Evolutionary conservation across 2,113 vertebrate genomes (phyloP).

Genomic region (Scolopax mira): DNA sequence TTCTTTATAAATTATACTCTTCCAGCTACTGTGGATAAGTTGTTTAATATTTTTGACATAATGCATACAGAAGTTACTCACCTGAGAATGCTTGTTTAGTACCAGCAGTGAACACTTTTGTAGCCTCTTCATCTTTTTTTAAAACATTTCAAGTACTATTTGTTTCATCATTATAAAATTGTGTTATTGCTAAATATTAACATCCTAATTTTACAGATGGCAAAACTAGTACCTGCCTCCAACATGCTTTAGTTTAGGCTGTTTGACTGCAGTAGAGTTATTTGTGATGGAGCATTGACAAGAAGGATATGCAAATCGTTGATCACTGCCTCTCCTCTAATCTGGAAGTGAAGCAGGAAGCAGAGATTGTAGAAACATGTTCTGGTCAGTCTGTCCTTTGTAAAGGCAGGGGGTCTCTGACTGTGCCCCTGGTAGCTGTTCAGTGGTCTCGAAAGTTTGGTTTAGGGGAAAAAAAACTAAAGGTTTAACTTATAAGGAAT

Average conservation of each 20-base stretch:
- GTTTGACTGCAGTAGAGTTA: neutral
- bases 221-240: neutral
- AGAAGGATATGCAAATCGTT: neutral
- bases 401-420: neutral
- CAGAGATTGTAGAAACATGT: neutral
- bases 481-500: neutral
- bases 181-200: neutral
- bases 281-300: neutral
- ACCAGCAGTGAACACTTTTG: neutral
- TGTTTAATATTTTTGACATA: neutral
- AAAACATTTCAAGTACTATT: neutral
- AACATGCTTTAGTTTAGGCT: neutral
- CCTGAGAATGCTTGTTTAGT: neutral
- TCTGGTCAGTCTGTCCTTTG: neutral
- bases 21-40: neutral
- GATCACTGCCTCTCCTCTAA: neutral
- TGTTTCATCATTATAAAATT: neutral
- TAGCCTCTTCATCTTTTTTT: neutral
- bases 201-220: neutral
- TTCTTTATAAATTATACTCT: neutral
- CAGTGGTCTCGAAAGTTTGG: neutral
- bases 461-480: neutral
- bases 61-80: neutral
- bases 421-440: neutral
- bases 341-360: neutral